These are phyloP conservation scores for Platerodrilus igneus DNA, from an alignment of 2,888 invertebrate genomes.

Conservation along the genomic window DNA sequence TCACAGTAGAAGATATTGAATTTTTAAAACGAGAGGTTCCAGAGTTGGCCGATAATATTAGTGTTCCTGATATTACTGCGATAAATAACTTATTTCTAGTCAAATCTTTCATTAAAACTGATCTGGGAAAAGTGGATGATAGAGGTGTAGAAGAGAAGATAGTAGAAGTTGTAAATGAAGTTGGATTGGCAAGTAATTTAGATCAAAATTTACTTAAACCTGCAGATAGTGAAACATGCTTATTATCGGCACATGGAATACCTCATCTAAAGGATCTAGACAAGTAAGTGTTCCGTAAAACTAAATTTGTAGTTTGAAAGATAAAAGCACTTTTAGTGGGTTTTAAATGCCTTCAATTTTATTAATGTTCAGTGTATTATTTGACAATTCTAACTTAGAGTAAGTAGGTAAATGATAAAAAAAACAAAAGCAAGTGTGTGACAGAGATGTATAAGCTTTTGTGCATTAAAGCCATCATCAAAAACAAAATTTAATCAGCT, in stretches of 20 bases:
- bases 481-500: no score
- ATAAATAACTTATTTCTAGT: conserved; percentile 65
- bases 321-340: no score
- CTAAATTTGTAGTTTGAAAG: conserved; percentile 6
- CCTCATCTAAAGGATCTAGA: conserved; percentile 46
- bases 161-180: conserved; percentile 43
- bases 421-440: no score
- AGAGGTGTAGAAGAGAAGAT: conserved; percentile 42
- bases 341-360: no score
- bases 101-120: conserved; percentile 32
- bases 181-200: conserved; percentile 43
- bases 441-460: no score
- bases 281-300: conserved; percentile 36
- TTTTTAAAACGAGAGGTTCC: conserved; percentile 61
- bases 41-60: conserved; percentile 58
- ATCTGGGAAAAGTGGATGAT: conserved; percentile 35
- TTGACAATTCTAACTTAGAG: no score
- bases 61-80: conserved; percentile 63
- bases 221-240: conserved; percentile 41
- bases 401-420: no score
- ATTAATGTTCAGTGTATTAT: no score
- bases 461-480: no score
- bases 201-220: conserved; percentile 45
- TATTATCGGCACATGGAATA: conserved; percentile 38
- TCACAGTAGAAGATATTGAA: conserved; percentile 58